Evolutionary conservation across 2,888 invertebrate genomes (phyloP).

Genomic region (Merodon equestris): DNA sequence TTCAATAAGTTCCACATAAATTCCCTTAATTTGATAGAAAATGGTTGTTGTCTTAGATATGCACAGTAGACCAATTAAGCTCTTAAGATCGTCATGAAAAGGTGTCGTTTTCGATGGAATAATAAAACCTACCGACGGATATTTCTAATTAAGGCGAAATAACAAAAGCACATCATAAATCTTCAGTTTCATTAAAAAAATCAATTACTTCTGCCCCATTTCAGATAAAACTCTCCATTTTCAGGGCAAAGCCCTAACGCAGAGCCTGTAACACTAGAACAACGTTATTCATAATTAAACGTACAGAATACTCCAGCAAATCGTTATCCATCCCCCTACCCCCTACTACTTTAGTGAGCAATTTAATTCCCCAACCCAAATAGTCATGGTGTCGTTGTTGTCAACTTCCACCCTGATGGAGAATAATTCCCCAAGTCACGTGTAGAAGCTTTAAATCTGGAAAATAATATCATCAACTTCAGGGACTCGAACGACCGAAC

Average conservation of each 20-base stretch:
- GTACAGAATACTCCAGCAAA: conserved; percentile 43
- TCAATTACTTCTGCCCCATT: conserved; percentile 47
- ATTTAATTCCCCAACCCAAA: conserved; percentile 40
- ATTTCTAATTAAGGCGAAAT: too few relatives aligned
- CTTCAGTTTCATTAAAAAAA: conserved; percentile 46
- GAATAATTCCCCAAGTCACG: conserved; percentile 50
- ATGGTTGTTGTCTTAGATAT: too few relatives aligned
- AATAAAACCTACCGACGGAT: too few relatives aligned
- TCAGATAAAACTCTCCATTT: conserved; percentile 24
- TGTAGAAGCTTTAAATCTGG: conserved; percentile 54
- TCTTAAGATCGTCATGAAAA: too few relatives aligned
- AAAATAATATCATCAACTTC: conserved; percentile 39
- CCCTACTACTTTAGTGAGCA: conserved; percentile 32
- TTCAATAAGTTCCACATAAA: too few relatives aligned
- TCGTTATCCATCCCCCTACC: conserved; percentile 18
- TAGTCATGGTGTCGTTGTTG: not conserved
- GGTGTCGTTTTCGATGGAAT: too few relatives aligned
- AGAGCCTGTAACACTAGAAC: not conserved
- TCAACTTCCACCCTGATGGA: not conserved
- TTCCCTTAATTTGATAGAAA: conserved; percentile 13
- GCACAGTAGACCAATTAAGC: too few relatives aligned
- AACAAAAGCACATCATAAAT: conserved; percentile 33
- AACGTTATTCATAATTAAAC: conserved; percentile 61
- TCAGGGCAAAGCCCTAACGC: not conserved
- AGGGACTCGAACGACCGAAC: conserved; percentile 15